These are phyloP conservation scores for Lasioglossum morio DNA, from an alignment of 2,888 invertebrate species.

Conservation along the genomic window DNA sequence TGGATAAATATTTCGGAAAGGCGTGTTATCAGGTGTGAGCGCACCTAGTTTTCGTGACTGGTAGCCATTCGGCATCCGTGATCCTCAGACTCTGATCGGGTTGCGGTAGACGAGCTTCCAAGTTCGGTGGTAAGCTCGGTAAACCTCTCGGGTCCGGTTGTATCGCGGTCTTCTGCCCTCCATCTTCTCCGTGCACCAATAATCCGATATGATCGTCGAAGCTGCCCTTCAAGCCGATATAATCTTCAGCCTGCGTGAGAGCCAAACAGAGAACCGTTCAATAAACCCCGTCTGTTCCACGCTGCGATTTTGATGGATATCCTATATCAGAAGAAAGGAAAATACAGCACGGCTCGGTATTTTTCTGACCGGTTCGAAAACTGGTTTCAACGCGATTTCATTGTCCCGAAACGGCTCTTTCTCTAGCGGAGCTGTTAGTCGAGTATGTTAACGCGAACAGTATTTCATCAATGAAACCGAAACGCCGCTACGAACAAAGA, in stretches of 20 bases:
- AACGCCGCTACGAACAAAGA: not conserved
- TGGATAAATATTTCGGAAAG: conserved; percentile 32
- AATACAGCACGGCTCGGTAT: not conserved
- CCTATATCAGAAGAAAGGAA: not conserved
- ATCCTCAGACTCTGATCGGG: conserved; percentile 89
- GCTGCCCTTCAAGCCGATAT: conserved; percentile 83
- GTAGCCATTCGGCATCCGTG: conserved; percentile 92
- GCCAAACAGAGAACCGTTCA: conserved; percentile 29
- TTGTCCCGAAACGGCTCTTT: not conserved
- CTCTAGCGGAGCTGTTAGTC: not conserved
- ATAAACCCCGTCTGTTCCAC: not conserved
- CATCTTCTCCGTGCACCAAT: conserved; percentile 78
- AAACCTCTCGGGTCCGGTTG: conserved; percentile 80
- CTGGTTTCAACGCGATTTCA: not conserved
- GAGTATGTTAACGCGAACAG: not conserved
- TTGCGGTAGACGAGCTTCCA: conserved; percentile 85
- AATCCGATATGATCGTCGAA: conserved; percentile 83
- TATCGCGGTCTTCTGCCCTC: conserved; percentile 74
- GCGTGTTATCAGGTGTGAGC: conserved; percentile 20
- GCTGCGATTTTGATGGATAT: not conserved
- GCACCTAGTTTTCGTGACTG: conserved; percentile 90
- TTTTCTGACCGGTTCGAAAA: not conserved
- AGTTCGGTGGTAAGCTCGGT: conserved; percentile 80
- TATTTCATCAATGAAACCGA: not conserved
- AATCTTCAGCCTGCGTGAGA: conserved; percentile 83